phyloP scores from a whole-genome alignment of 1,140 invertebrate species.

The Probaryconus sp. region DNA sequence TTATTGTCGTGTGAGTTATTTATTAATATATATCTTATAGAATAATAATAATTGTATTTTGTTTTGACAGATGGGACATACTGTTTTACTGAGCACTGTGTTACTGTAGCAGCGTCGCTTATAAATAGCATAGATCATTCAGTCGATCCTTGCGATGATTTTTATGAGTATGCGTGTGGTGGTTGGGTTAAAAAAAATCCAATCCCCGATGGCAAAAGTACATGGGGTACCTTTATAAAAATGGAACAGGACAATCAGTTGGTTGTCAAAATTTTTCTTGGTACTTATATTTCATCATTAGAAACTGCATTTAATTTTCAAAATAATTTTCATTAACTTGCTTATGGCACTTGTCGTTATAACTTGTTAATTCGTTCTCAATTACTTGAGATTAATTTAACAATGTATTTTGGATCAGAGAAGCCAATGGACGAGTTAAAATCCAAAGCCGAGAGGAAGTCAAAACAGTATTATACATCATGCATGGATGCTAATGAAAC shows the following conservation, averaged over 20 bases:
- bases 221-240: slow-evolving; percentile 97
- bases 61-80: slow-evolving; percentile 71
- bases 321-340: too few species aligned
- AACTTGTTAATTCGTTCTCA: too few species aligned
- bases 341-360: too few species aligned
- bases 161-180: slow-evolving; percentile 96
- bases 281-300: slow-evolving; percentile 72
- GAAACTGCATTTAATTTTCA: too few species aligned
- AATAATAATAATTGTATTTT: slow-evolving; percentile 11
- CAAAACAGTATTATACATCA: slow-evolving; percentile 93
- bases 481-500: slow-evolving; percentile 96
- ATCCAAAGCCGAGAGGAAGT: slow-evolving; percentile 91
- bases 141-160: slow-evolving; percentile 94
- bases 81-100: slow-evolving; percentile 90
- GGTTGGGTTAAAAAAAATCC: slow-evolving; percentile 95
- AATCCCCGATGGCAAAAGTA: slow-evolving; percentile 94
- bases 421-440: slow-evolving; percentile 81
- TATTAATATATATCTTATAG: too few species aligned
- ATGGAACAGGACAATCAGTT: slow-evolving; percentile 95
- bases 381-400: too few species aligned
- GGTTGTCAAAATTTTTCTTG: slow-evolving; percentile 93
- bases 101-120: slow-evolving; percentile 91
- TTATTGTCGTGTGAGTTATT: too few species aligned
- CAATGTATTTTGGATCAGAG: slow-evolving; percentile 74
- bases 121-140: slow-evolving; percentile 88